Base-by-base conservation (phyloP, 2,113 vertebrate species). In the Smithornis capensis region DNA sequence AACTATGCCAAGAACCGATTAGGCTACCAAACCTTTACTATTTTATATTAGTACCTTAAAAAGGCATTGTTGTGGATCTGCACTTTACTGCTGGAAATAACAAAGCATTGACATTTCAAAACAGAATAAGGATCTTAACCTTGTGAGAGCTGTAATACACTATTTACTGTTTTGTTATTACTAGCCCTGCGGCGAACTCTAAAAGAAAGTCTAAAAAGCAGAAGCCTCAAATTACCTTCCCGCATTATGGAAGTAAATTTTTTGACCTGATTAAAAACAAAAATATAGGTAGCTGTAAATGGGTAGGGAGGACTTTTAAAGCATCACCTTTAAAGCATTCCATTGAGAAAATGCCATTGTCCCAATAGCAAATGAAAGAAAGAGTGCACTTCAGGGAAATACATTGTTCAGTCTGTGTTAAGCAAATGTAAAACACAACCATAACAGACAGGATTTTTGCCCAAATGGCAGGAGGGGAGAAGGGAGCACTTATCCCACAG, bases 251-350 rank as follows among this genome's bases (percentile, higher is more conserved):
- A 92, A 89, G 19, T 25, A 75, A 62, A 44, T 7, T 35, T 10
- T 57, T 92, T 69, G 49, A 83, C 76, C 68, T 74, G 55, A 88
- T 95, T 92, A 83, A 88, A 94, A 89, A 4, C 12, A 85, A 80
- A 93, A 88, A 28, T 49, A 55, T 16, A 62, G 59, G 33, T 64
- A 76, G 14, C 55, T 90, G 45, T 62, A 87, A 70, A 56, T 83
- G 60, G 16, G 2, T 75, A 44, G 33, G 33, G 13, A 78, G 38
- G 38, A 77, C 59, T 21, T 95, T 87, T 83, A 83, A 87, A 81
- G 4, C 16, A 70, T 24, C 52, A 55, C 10, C 17, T 76, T 90
- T 56, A 49, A 28, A 49, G 7, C 22, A 56, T 56, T 89, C 38
- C 49, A 35, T 74, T 88, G 90, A 50, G 64, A 89, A 89, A 74